Evolutionary conservation across 2,888 invertebrate species (phyloP).

Genomic region (Xestobium rufovillosum): DNA sequence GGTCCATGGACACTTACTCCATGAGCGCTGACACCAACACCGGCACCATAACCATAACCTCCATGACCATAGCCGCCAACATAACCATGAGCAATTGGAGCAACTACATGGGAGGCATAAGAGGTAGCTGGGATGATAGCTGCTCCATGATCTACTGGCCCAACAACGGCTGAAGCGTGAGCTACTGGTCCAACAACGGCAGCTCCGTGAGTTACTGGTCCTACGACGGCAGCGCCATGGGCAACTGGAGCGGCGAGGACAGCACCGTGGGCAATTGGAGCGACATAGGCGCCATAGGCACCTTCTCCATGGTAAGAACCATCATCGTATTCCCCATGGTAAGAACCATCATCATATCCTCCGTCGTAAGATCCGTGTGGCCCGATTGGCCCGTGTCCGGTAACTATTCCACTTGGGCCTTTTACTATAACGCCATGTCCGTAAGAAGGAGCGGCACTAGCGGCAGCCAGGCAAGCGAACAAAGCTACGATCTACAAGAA

Average conservation of each 20-base stretch:
- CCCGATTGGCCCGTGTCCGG: constrained; percentile 1
- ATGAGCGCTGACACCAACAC: constrained; percentile 26
- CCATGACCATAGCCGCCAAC: constrained; percentile 17
- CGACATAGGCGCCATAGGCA: constrained; percentile 11
- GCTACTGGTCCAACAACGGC: constrained; percentile 19
- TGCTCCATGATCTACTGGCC: constrained; percentile 5
- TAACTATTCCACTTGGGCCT: constrained; percentile 4
- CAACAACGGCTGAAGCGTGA: constrained; percentile 14
- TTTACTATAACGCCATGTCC: constrained; percentile 18
- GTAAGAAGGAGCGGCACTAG: constrained; percentile 22
- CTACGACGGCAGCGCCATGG: constrained; percentile 14
- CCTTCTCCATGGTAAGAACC: constrained; percentile 9
- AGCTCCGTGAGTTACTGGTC: constrained; percentile 17
- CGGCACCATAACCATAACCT: constrained; percentile 13
- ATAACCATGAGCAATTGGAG: constrained; percentile 10
- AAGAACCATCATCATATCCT: neutral
- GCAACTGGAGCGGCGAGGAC: constrained; percentile 19
- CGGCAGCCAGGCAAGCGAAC: constrained; percentile 23
- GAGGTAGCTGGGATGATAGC: too few relatives aligned
- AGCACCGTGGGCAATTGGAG: constrained; percentile 15
- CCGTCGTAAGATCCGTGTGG: neutral
- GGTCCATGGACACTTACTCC: constrained; percentile 33
- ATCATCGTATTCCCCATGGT: neutral
- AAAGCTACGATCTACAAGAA: constrained; percentile 21
- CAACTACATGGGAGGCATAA: constrained; percentile 1